Evolutionary conservation across 2,113 vertebrate species (phyloP).

Genomic region (Macquaria ambigua): DNA sequence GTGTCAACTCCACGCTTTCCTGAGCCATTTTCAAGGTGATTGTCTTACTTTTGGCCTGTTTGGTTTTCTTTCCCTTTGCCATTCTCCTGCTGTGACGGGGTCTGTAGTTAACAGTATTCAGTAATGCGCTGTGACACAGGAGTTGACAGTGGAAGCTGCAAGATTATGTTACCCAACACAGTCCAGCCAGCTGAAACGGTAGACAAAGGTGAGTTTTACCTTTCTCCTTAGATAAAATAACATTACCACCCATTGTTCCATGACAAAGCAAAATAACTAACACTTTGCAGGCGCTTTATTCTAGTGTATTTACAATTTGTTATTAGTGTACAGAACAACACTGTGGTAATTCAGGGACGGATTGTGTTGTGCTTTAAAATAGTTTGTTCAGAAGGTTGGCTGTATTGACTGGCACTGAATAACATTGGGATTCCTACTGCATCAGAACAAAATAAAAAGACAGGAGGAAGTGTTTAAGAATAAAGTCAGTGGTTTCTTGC

Average conservation of each 20-base stretch:
- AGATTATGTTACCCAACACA: slow-evolving; percentile 38
- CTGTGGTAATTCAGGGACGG: neutral
- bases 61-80: slow-evolving; percentile 68
- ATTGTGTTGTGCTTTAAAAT: neutral
- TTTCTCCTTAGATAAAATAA: slow-evolving; percentile 20
- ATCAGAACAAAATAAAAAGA: neutral
- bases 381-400: neutral
- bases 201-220: slow-evolving; percentile 17
- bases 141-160: neutral
- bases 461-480: neutral
- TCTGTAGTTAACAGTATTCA: slow-evolving; percentile 23
- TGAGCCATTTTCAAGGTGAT: slow-evolving; percentile 88
- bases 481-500: neutral
- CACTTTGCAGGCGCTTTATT: neutral
- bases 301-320: neutral
- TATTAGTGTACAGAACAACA: neutral
- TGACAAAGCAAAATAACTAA: slow-evolving; percentile 13
- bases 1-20: slow-evolving; percentile 83
- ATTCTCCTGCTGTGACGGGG: slow-evolving; percentile 51
- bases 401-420: neutral
- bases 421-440: neutral
- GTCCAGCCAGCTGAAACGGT: slow-evolving; percentile 21
- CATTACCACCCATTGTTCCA: slow-evolving; percentile 11
- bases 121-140: slow-evolving; percentile 2
- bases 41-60: slow-evolving; percentile 80